These are phyloP conservation scores for Drosophila erecta DNA, from an alignment of 1,140 invertebrate species.

Conservation along the genomic window DNA sequence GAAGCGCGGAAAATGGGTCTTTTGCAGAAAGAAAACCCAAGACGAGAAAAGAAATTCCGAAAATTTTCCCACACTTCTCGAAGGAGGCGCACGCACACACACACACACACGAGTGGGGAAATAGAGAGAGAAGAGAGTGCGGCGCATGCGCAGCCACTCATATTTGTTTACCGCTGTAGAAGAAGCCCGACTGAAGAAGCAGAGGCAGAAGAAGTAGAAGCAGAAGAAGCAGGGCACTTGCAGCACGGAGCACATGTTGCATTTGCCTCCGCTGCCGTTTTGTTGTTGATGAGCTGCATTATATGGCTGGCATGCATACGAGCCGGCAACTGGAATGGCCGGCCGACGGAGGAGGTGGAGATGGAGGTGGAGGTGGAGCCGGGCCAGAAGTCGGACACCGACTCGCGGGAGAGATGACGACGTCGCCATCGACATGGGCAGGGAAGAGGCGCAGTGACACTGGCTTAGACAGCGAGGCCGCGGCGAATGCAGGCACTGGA, in stretches of 20 bases:
- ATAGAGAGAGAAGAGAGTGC: slow-evolving; percentile 18
- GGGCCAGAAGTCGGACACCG: slow-evolving; percentile 13
- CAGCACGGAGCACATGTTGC: slow-evolving; percentile 69
- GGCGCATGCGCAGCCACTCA: slow-evolving; percentile 63
- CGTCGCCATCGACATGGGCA: slow-evolving; percentile 49
- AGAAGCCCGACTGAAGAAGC: slow-evolving; percentile 34
- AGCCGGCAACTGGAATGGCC: slow-evolving; percentile 38
- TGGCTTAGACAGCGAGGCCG: slow-evolving; percentile 47
- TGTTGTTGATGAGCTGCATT: slow-evolving; percentile 77
- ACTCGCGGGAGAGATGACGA: slow-evolving; percentile 45
- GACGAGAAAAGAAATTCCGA: slow-evolving; percentile 77
- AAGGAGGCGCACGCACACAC: slow-evolving; percentile 36
- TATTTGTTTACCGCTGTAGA: slow-evolving; percentile 77
- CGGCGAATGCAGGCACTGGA: slow-evolving; percentile 18
- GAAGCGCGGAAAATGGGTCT: neutral
- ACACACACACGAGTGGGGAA: neutral
- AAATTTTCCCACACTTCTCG: slow-evolving; percentile 81
- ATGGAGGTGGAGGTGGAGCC: neutral
- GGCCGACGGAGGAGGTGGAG: slow-evolving; percentile 6
- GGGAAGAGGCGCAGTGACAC: slow-evolving; percentile 26
- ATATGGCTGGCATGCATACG: slow-evolving; percentile 73
- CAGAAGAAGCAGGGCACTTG: slow-evolving; percentile 25
- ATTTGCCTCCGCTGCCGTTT: slow-evolving; percentile 68
- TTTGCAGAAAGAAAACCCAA: slow-evolving; percentile 18
- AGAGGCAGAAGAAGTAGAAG: slow-evolving; percentile 19